Base-by-base conservation (phyloP, 1,140 invertebrate species). In the Spodoptera litura region DNA sequence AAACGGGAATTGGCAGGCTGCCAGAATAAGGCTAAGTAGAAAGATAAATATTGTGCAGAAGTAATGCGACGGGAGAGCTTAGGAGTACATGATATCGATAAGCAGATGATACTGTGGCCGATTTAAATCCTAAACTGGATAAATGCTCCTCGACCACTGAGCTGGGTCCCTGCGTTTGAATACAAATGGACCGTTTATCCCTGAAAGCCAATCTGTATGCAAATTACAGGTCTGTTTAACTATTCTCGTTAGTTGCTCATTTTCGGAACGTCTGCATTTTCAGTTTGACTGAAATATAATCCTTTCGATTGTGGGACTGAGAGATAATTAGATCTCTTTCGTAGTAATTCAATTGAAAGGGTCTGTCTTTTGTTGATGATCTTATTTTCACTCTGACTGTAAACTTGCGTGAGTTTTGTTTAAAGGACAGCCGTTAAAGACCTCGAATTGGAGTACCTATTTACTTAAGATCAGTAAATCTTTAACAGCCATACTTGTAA, bases 231-330 rank as follows among this genome's bases (percentile, higher is more conserved):
- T 89, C 88, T 89, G 87, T 91, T 93, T 91, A 92, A 94, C 93
- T 93, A 93, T 93, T 90, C 93, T 93, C 91, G 92, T 94, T 93
- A 94, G 92, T 94, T 94, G 93, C 92, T 93, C 92, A 93, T 93
- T 94, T 94, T 92, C 89, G 82, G 82, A 91, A 92, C 84, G 87
- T 91, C 88, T 89, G 89, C 84, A 84, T 93, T 93, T 89, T 87
- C 78, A 83, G 81, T 81, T 85, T 81, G 64, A 77, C 71, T 72
- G 72, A 78, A 78, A 77, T 78, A 59, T 74, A 81, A 78, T 75
- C 76, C 80, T 77, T 78, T 81, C 49, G 49, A 77, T 77, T 70
- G 31, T 58, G 5, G 3, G 25, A 15, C 10, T 77, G 51, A 77
- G 66, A 58, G 52, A 68, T 76, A 61, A 20, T 44, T 6, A 2